A percentile compares a stretch with the other conserved stretches of the same genome.
These are phyloP conservation scores for Leptinotarsa tumamoca DNA, from an alignment of 2,888 invertebrate genomes.

Conservation along the genomic window DNA sequence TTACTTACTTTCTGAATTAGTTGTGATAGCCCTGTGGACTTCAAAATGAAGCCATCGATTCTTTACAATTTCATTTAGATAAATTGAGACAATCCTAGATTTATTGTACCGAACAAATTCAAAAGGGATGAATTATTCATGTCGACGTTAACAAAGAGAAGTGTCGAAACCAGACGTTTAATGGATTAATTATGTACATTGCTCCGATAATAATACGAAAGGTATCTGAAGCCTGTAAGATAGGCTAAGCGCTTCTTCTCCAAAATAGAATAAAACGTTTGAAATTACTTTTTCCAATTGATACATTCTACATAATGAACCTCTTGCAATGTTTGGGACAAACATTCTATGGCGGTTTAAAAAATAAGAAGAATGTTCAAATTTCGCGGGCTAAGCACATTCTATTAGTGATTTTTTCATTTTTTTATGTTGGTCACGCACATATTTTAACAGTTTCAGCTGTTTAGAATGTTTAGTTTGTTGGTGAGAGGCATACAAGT, in stretches of 20 bases:
- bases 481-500: no score
- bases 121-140: constrained; percentile 44
- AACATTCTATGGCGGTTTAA: no score
- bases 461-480: no score
- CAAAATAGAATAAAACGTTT: neutral
- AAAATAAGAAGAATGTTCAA: no score
- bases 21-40: neutral
- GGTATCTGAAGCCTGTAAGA: constrained; percentile 8
- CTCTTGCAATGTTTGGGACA: no score
- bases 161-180: constrained; percentile 43
- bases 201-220: constrained; percentile 37
- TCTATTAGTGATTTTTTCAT: no score
- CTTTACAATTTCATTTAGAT: constrained; percentile 3
- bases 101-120: constrained; percentile 40
- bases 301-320: no score
- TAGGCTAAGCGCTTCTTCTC: neutral
- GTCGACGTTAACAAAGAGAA: constrained; percentile 36
- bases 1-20: no score
- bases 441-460: no score
- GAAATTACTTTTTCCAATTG: no score
- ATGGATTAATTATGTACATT: constrained; percentile 45
- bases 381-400: no score
- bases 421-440: no score
- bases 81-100: constrained; percentile 42
- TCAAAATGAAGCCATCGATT: neutral